Base-by-base conservation (phyloP, 2,888 invertebrate genomes). In the Cinara cedri region DNA sequence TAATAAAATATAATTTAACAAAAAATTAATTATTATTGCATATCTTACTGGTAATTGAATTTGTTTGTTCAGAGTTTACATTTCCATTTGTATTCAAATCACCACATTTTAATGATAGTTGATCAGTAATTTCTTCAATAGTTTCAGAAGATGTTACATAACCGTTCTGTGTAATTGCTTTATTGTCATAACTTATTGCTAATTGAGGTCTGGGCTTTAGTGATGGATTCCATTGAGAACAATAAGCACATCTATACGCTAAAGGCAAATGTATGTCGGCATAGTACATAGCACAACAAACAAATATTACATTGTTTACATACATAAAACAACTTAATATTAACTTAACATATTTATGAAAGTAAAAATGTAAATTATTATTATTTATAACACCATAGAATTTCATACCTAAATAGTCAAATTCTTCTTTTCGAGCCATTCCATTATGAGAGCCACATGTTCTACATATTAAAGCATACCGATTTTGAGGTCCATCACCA, bases 371-470 rank as follows among this genome's bases (percentile, higher is more conserved):
- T 34, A 6, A 34, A 34, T 34, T 6, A 34, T 34, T 34, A 62
- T n/a, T 21, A 72, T n/a, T 13, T 14, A n/a, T n/a, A 34, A 46
- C 8, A 76, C 16, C n/a, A n/a, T n/a, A 26, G 24, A 16, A 57
- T 14, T 55, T 55, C 81, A 81, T 82, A 84, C 84, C 82, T 82
- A 90, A 87, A 84, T 89, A 93, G 82, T 92, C 92, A 85, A 90
- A 92, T 84, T 92, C 92, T 84, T 92, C 91, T 83, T 89, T 89
- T 14, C 92, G 85, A 1, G 91, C 91, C 91, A 93, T 87, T 89
- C 99, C 99, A 86, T 99, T 99, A 86, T 99, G 99, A 19, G 93
- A 91, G 83, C 89, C 90, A 85, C 99, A 99, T 83, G 92, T 90
- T 55, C 89, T 89, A 86, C 99, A 99, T 84, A 99, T 96, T 82